Evolutionary conservation across 2,888 invertebrate species (phyloP), one percentile per base, ranked within the genome.

Genomic region (Leptopilina syphax): DNA sequence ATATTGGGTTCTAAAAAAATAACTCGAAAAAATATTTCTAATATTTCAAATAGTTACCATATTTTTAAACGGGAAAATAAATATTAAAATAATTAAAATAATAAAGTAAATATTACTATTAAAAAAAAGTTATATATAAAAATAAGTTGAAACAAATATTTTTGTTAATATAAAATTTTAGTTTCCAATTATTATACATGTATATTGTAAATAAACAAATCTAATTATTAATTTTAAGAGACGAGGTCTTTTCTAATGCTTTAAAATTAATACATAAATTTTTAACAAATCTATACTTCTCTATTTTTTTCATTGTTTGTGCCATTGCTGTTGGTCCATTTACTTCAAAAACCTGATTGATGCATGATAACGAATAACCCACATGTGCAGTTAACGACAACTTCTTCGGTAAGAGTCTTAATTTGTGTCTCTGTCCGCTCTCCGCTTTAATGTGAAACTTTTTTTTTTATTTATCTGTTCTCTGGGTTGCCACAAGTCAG

Each of bases 321-420:
- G 83, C 78, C 83, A 85, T 87, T 87, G 89, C 88, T 87, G 88
- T 87, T 82, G 85, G 84, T 84, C 86, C 86, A 86, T 83, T 85
- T 81, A 83, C 84, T 81, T 84, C 84, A 84, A 85, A 86, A 83
- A 86, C 88, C 85, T 87, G 85, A 87, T 86, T 86, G 89, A 90
- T 91, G 91, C 91, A 91, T 92, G 89, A 83, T 50, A 84, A 88
- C 87, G 87, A 87, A 89, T 91, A 90, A 91, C 86, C 86, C 88
- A 88, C 87, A 86, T 86, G 85, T 92, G 92, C 96, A 99, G 99
- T 98, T 94, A 99, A 98, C 94, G 99, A 99, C 96, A 99, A 99
- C 94, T 99, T 99, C 94, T 99, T 99, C 93, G 99, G 99, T 99
- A 96, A 98, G 98, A 95, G 91, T 88, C 12, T 44, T 76, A 57